phyloP scores from a whole-genome alignment of 2,113 vertebrate species.

The Penelope pileata region DNA sequence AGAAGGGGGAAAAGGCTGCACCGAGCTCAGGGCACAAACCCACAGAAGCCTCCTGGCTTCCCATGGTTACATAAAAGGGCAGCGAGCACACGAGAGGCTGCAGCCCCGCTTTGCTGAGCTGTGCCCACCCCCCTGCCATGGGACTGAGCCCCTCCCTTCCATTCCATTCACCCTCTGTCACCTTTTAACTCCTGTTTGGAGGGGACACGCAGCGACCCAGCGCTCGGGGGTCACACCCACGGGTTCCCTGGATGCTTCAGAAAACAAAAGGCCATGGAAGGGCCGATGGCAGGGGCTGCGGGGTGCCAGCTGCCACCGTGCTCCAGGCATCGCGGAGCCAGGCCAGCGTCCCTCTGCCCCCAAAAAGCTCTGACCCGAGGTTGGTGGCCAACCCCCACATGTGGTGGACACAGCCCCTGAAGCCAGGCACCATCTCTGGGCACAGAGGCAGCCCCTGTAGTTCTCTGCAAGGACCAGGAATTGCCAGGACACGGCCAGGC shows the following conservation, averaged over 20 bases:
- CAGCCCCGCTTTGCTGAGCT: too few species aligned
- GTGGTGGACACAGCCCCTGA: neutral
- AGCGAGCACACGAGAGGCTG: rapidly evolving
- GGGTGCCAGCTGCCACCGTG: neutral
- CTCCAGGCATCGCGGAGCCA: neutral
- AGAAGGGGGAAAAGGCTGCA: neutral
- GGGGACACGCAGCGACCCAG: too few species aligned
- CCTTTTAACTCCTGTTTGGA: too few species aligned
- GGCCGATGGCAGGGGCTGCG: neutral
- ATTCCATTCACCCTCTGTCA: rapidly evolving
- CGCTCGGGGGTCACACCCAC: rapidly evolving
- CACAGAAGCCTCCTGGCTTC: neutral
- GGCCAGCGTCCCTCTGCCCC: neutral
- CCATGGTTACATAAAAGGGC: neutral
- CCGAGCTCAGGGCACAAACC: neutral
- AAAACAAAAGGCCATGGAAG: neutral
- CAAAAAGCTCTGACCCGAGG: neutral
- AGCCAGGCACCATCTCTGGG: neutral
- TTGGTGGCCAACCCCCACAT: rapidly evolving
- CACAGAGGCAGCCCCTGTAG: neutral
- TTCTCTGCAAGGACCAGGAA: neutral
- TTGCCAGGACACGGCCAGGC: rapidly evolving
- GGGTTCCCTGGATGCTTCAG: neutral
- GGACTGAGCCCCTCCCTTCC: neutral
- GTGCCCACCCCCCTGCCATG: rapidly evolving